Conservation (phyloP, 2,113 vertebrate genomes). For the Brachypodius melanocephalos region DNA sequence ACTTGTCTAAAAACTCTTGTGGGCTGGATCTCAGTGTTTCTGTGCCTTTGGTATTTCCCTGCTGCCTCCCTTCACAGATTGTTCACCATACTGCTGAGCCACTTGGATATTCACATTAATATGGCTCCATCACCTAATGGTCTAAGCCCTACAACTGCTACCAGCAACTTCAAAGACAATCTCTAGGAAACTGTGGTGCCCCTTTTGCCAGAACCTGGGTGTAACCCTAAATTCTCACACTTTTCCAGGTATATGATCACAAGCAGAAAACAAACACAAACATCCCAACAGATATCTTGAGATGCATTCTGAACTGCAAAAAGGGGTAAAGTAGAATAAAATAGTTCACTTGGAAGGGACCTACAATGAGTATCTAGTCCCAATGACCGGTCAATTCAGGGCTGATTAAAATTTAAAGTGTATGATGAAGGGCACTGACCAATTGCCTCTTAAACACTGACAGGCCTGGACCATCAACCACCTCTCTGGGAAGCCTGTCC, state of each 20-base stretch:
- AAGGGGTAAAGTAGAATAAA: background rate
- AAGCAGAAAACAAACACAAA: background rate
- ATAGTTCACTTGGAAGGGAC: background rate
- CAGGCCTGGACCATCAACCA: background rate
- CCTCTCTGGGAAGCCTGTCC: background rate
- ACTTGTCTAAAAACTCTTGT: background rate
- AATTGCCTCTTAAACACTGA: background rate
- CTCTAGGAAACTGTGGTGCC: background rate
- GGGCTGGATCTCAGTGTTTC: background rate
- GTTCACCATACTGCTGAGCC: background rate
- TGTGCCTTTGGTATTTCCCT: background rate
- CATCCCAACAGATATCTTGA: background rate
- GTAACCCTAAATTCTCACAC: background rate
- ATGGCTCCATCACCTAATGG: background rate
- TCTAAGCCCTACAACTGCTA: background rate
- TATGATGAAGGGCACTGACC: background rate
- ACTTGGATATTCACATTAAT: background rate
- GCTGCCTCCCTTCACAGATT: background rate
- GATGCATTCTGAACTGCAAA: background rate
- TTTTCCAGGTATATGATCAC: background rate
- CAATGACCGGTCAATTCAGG: background rate
- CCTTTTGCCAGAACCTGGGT: background rate
- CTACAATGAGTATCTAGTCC: background rate
- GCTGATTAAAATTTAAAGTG: background rate
- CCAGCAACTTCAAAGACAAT: background rate